Base-by-base conservation (phyloP, 2,797 vertebrate species). In the Pristis pectinata region DNA sequence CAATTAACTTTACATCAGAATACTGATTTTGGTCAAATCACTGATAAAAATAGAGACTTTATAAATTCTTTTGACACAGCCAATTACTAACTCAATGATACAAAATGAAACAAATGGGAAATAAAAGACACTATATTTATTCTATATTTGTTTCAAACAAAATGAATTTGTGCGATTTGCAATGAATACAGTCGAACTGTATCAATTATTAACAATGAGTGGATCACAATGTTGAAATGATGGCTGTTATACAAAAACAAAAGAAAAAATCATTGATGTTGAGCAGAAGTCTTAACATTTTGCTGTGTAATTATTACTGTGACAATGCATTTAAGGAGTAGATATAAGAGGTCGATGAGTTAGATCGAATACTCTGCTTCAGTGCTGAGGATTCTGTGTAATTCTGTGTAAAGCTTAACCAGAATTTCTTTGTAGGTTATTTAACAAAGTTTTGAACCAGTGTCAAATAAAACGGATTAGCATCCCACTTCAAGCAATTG, bases 41-140 rank as follows among this genome's bases (percentile, higher is more conserved):
- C 9, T n/a, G 30, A 91, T 64, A 64, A 91, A 91, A 91, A 91
- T 91, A 10, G 59, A 59, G 59, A 91, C 91, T 91, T 91, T 91
- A 91, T 34, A 91, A 91, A 91, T 91, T 19, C 34, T 64, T 91
- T 37, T 61, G 34, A 37, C 59, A 64, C 15, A 37, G 59, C 34
- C 61, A 64, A 27, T 91, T 91, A 64, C 17, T 64, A n/a, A 61
- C 64, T 37, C 15, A 24, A n/a, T 37, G 34, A 64, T 64, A 10
- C 87, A 91, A 56, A 56, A 53, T 85, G 49, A 59, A 82, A 44
- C 79, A 85, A 85, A 85, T 30, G 82, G 24, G 53, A 56, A 22
- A 89, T n/a, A 91, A 89, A 64, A 8, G n/a, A 89, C 34, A 6
- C 34, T 6, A 91, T 59, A 59, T 64, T 64, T 64, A 64, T n/a